Conservation (phyloP, 1,140 invertebrate genomes). For the Drosophila virilis region DNA sequence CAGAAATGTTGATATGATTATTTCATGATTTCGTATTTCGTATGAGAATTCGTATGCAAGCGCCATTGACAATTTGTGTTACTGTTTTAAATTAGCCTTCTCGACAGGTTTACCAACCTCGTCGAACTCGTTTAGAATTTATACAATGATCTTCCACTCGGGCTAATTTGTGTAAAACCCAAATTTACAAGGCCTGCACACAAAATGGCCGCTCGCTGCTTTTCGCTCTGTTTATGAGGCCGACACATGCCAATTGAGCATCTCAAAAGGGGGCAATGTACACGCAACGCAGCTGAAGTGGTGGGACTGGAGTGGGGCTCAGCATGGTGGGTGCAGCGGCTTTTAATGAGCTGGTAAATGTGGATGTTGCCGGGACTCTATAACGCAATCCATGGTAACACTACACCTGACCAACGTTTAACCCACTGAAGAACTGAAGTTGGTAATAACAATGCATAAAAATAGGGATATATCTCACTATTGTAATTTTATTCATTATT, state of each 20-base stretch:
- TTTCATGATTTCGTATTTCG: conserved; percentile 10
- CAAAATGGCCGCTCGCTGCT: conserved; percentile 69
- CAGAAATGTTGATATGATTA: conserved; percentile 56
- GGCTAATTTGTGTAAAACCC: conserved; percentile 71
- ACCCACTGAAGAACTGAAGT: conserved; percentile 12
- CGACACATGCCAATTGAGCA: conserved; percentile 43
- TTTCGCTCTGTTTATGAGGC: conserved; percentile 44
- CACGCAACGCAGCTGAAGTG: conserved; percentile 56
- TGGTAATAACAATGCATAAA: no score
- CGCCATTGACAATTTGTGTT: conserved; percentile 60
- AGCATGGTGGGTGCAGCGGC: conserved; percentile 67
- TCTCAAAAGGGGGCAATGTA: conserved; percentile 49
- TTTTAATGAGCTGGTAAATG: conserved; percentile 78
- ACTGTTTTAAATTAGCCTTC: conserved; percentile 53
- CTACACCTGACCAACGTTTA: conserved; percentile 44
- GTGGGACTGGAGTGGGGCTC: conserved; percentile 14
- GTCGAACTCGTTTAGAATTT: conserved; percentile 73
- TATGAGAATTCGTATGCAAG: conserved; percentile 32
- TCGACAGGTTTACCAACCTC: conserved; percentile 66
- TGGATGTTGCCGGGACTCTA: conserved; percentile 17
- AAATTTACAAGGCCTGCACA: conserved; percentile 73
- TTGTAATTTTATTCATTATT: no score
- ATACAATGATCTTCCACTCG: conserved; percentile 54
- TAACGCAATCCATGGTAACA: conserved; percentile 25
- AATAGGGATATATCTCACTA: no score